These are phyloP conservation scores for Phenacoccus solenopsis DNA, from an alignment of 1,140 invertebrate genomes.

Conservation along the genomic window DNA sequence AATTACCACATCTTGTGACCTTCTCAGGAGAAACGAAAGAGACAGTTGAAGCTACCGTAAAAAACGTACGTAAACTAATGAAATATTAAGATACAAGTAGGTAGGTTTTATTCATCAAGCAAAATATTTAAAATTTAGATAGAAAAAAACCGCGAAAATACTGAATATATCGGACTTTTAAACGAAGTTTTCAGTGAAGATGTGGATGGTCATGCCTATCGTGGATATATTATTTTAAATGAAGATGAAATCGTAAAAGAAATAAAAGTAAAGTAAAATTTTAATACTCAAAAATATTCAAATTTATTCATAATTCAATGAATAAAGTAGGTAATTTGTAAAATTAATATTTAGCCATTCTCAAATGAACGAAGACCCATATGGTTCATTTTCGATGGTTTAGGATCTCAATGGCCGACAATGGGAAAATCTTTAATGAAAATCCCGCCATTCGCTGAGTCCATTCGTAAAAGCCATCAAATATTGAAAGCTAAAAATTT, in stretches of 20 bases:
- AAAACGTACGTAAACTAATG: constrained; percentile 23
- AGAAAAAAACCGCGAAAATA: background rate
- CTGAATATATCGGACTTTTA: constrained; percentile 33
- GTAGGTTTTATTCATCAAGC: no score
- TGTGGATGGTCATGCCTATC: constrained; percentile 36
- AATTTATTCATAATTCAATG: no score
- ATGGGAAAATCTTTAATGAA: constrained; percentile 45
- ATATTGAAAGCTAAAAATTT: constrained; percentile 42
- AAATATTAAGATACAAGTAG: no score
- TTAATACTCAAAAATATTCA: no score
- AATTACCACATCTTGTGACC: constrained; percentile 25
- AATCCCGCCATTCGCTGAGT: constrained; percentile 41
- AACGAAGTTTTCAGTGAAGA: background rate
- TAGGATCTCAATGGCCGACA: constrained; percentile 52
- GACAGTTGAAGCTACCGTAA: constrained; percentile 19
- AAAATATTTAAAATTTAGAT: background rate
- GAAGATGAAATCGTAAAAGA: background rate
- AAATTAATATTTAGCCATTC: constrained; percentile 48
- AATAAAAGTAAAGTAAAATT: background rate
- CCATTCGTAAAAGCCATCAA: constrained; percentile 44
- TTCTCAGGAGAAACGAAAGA: constrained; percentile 26
- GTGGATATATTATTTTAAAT: constrained; percentile 50
- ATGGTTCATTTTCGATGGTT: constrained; percentile 51
- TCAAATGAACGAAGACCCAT: constrained; percentile 41
- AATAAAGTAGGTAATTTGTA: no score